Percentiles rank a stretch among this genome's conserved stretches.
Evolutionary conservation across 2,113 vertebrate genomes (phyloP).

Genomic region (Pagrus major): DNA sequence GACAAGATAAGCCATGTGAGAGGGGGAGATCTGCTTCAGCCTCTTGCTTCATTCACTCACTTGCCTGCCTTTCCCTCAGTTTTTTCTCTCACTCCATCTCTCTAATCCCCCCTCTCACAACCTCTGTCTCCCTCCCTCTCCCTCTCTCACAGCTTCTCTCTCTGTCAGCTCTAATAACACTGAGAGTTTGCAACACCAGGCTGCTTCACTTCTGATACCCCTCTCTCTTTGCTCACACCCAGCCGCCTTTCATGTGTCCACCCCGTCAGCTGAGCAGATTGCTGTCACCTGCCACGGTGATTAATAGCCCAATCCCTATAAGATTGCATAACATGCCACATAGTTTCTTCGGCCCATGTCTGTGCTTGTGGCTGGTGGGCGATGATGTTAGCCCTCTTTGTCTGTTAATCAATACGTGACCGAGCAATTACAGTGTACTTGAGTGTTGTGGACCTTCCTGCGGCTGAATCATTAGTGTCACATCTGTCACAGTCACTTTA

Average conservation of each 20-base stretch:
- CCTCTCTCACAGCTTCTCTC: constrained; percentile 23
- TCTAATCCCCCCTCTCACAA: constrained; percentile 55
- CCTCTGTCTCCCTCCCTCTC: constrained; percentile 45
- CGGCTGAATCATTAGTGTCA: constrained; percentile 58
- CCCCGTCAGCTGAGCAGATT: constrained; percentile 5
- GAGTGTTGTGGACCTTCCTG: constrained; percentile 49
- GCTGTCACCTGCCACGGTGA: constrained; percentile 24
- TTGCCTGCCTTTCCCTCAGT: constrained; percentile 51
- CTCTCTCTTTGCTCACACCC: constrained; percentile 18
- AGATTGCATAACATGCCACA: constrained; percentile 11
- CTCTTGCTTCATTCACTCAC: constrained; percentile 45
- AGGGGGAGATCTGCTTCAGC: constrained; percentile 31
- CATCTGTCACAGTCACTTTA: constrained; percentile 44
- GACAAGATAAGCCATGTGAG: constrained; percentile 54
- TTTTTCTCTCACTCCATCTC: constrained; percentile 47
- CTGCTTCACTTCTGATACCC: constrained; percentile 55
- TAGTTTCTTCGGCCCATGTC: background rate
- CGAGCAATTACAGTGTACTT: constrained; percentile 44
- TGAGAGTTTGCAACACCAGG: constrained; percentile 48
- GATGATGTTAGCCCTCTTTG: constrained; percentile 18
- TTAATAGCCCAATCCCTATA: constrained; percentile 1
- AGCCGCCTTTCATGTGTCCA: constrained; percentile 23
- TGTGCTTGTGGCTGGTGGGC: background rate
- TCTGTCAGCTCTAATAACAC: constrained; percentile 62
- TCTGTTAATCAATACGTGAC: constrained; percentile 66